phyloP scores from a whole-genome alignment of 2,113 vertebrate genomes.

The Saccopteryx leptura region DNA sequence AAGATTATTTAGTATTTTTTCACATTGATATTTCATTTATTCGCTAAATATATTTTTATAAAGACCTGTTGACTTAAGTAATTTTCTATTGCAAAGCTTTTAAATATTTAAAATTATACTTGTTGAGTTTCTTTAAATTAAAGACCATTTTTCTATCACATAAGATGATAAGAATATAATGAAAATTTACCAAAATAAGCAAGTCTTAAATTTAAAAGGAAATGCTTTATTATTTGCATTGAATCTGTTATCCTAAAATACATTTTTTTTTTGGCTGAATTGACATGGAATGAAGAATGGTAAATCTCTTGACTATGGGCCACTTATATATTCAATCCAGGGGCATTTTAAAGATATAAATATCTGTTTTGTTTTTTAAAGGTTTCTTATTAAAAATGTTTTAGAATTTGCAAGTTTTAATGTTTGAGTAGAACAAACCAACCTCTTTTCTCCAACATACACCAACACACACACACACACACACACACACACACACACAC shows the following conservation, averaged over 20 bases:
- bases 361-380: not conserved
- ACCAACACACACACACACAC: not conserved
- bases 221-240: not conserved
- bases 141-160: not conserved
- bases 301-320: not conserved
- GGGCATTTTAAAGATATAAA: not conserved
- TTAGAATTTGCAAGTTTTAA: not conserved
- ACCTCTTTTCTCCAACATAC: not conserved
- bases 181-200: not conserved
- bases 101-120: not conserved
- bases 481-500: not conserved
- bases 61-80: not conserved
- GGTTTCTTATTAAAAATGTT: not conserved
- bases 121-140: not conserved
- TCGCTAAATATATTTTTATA: not conserved
- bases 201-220: not conserved
- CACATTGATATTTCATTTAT: not conserved
- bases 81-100: not conserved
- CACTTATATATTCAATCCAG: not conserved
- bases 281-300: not conserved
- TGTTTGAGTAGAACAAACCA: not conserved
- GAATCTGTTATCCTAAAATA: not conserved
- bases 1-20: not conserved
- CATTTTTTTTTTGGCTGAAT: not conserved
- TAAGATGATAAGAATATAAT: not conserved